phyloP scores from a whole-genome alignment of 2,113 vertebrate species.

The Hippolais icterina region DNA sequence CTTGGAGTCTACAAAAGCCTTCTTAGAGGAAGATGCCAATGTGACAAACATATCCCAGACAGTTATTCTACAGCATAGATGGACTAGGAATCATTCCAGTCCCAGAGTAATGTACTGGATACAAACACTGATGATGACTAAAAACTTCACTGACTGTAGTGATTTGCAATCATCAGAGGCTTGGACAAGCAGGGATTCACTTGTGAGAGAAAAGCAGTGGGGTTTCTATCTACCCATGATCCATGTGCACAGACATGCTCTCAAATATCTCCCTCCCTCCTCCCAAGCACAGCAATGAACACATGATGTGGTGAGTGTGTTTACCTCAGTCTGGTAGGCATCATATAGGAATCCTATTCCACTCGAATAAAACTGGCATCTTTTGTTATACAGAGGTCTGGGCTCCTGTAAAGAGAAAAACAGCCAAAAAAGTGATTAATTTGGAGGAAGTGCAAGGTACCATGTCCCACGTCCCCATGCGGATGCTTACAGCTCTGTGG shows the following conservation, averaged over 20 bases:
- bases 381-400: conserved; percentile 80
- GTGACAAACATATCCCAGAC: not conserved
- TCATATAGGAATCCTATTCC: conserved; percentile 81
- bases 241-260: not conserved
- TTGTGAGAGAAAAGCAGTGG: not conserved
- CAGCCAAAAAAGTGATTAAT: not conserved
- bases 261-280: not conserved
- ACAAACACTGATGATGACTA: not conserved
- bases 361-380: conserved; percentile 86
- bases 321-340: conserved; percentile 88
- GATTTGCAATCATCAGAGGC: not conserved
- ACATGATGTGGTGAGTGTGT: not conserved
- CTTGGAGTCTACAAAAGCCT: not conserved
- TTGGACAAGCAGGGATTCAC: not conserved
- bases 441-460: not conserved
- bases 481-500: not conserved
- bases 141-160: not conserved
- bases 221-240: not conserved
- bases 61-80: not conserved
- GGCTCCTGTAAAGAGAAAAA: conserved; percentile 79
- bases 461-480: not conserved
- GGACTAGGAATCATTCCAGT: not conserved
- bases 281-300: not conserved
- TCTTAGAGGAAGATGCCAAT: not conserved
- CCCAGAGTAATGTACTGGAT: not conserved